These are phyloP conservation scores for Phania funesta DNA, from an alignment of 2,888 invertebrate species.

Conservation along the genomic window DNA sequence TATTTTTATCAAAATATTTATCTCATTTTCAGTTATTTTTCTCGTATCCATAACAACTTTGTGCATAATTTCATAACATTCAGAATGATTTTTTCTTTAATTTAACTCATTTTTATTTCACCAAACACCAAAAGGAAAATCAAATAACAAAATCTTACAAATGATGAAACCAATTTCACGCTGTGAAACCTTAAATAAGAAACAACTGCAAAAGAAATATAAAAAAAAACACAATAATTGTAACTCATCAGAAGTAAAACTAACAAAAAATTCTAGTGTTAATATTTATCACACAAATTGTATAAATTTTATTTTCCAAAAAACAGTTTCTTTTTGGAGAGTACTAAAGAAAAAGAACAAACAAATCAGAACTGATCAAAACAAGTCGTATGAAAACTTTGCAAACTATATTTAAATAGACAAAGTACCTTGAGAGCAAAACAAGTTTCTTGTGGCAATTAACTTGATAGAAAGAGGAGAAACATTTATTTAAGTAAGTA, in stretches of 20 bases:
- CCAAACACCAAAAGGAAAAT: slow-evolving; percentile 41
- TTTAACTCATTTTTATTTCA: slow-evolving; percentile 14
- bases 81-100: slow-evolving; percentile 4
- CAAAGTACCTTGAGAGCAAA: neutral
- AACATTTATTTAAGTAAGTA: neutral
- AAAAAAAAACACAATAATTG: slow-evolving; percentile 1
- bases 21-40: slow-evolving; percentile 32
- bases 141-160: slow-evolving; percentile 64
- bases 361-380: slow-evolving; percentile 61
- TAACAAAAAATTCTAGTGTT: neutral
- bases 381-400: slow-evolving; percentile 66
- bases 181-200: slow-evolving; percentile 66
- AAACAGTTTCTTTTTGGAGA: slow-evolving; percentile 14
- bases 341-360: slow-evolving; percentile 12
- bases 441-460: slow-evolving; percentile 14
- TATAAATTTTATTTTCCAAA: neutral
- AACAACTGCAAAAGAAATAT: slow-evolving; percentile 42
- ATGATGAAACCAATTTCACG: slow-evolving; percentile 67
- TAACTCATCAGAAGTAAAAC: slow-evolving; percentile 11
- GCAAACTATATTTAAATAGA: slow-evolving; percentile 47
- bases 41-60: slow-evolving; percentile 57
- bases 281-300: slow-evolving; percentile 45
- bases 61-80: slow-evolving; percentile 41
- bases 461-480: neutral
- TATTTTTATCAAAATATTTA: slow-evolving; percentile 12